Evolutionary conservation across 1,140 invertebrate species (phyloP).

Genomic region (Pseudomyrmex flavicornis): DNA sequence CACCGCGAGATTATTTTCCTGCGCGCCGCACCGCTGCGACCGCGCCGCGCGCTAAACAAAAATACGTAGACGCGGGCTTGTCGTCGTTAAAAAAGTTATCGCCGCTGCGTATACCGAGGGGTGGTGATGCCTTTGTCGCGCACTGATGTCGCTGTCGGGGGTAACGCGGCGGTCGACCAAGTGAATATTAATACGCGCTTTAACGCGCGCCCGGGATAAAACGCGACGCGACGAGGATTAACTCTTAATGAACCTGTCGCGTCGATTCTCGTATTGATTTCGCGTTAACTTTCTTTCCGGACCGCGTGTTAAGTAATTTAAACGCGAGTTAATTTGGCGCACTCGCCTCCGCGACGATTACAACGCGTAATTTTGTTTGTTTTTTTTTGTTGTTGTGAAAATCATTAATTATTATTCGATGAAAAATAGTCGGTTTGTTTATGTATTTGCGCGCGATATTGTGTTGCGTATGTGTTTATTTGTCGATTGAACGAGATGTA

Average conservation of each 20-base stretch:
- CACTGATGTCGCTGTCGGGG: slow-evolving; percentile 15
- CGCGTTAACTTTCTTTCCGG: slow-evolving; percentile 34
- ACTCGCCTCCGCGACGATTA: not conserved
- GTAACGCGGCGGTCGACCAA: slow-evolving; percentile 41
- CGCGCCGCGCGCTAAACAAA: slow-evolving; percentile 57
- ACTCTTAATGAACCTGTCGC: slow-evolving; percentile 49
- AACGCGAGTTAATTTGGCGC: slow-evolving; percentile 3
- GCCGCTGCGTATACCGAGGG: slow-evolving; percentile 19
- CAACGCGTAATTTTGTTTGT: no score
- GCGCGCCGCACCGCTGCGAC: not conserved
- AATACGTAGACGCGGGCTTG: slow-evolving; percentile 65
- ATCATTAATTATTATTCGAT: slow-evolving; percentile 28
- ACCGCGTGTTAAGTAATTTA: not conserved
- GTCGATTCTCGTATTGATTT: slow-evolving; percentile 51
- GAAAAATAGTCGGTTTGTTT: slow-evolving; percentile 4
- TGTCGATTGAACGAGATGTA: slow-evolving; percentile 50
- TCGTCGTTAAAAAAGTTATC: slow-evolving; percentile 74
- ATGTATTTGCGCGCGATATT: slow-evolving; percentile 8
- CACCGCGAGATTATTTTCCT: slow-evolving; percentile 57
- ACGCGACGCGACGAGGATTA: slow-evolving; percentile 47
- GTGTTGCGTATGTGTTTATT: slow-evolving; percentile 27
- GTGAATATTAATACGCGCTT: slow-evolving; percentile 70
- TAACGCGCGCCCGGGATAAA: slow-evolving; percentile 47
- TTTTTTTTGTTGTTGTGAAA: no score
- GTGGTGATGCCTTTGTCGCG: slow-evolving; percentile 3